Percentiles rank a stretch among this genome's conserved stretches.
phyloP scores from a whole-genome alignment of 2,888 invertebrate genomes.

The Thymelicus sylvestris region DNA sequence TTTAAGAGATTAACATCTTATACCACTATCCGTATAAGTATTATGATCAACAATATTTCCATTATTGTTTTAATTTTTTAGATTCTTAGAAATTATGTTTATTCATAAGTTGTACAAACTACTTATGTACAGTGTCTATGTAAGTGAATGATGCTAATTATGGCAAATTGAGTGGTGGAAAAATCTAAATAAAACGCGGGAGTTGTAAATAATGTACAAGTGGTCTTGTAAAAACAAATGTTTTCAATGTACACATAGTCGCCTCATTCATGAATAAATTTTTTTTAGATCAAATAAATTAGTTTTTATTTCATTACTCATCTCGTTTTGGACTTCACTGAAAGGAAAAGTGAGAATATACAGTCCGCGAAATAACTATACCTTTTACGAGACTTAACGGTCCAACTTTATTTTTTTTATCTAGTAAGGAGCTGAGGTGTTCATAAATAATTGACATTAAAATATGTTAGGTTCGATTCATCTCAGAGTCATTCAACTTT shows the following conservation, averaged over 20 bases:
- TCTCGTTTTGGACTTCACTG: background rate
- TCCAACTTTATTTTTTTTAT: no score
- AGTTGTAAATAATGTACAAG: conserved; percentile 81
- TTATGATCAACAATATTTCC: conserved; percentile 82
- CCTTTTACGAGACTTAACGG: no score
- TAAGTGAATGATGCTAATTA: conserved; percentile 52
- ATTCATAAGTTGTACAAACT: conserved; percentile 81
- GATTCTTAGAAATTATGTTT: conserved; percentile 65
- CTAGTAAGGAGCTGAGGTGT: no score
- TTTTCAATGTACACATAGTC: conserved; percentile 85
- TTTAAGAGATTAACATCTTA: conserved; percentile 78
- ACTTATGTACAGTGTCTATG: conserved; percentile 78
- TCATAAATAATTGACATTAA: no score
- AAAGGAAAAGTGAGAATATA: background rate
- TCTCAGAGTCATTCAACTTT: no score
- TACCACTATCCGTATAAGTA: conserved; percentile 81
- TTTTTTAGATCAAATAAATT: conserved; percentile 76
- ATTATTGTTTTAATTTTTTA: conserved; percentile 71
- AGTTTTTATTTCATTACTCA: conserved; percentile 43
- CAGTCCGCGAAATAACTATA: no score
- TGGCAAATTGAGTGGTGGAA: conserved; percentile 48
- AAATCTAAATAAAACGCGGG: conserved; percentile 52
- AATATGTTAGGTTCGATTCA: no score
- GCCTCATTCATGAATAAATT: conserved; percentile 84
- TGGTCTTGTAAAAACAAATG: conserved; percentile 80